These are phyloP conservation scores for Pachypanchax playfairii DNA, from an alignment of 2,113 vertebrate genomes.

Conservation along the genomic window DNA sequence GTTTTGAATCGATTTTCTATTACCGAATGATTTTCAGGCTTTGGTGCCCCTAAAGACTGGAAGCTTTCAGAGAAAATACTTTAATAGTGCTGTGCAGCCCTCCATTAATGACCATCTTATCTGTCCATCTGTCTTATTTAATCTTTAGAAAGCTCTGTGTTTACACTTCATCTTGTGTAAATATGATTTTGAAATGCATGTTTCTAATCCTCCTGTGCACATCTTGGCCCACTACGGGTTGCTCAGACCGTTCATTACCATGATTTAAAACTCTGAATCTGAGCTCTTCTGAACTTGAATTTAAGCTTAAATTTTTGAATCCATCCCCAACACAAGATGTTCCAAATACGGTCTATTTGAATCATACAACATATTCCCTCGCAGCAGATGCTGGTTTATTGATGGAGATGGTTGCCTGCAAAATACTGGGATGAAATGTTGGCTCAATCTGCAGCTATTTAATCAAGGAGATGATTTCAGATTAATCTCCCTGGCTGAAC, in stretches of 20 bases:
- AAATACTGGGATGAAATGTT: background rate
- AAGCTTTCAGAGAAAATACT: slow-evolving; percentile 39
- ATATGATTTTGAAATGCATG: slow-evolving; percentile 27
- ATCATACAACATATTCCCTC: background rate
- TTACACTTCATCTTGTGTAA: slow-evolving; percentile 43
- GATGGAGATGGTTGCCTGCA: background rate
- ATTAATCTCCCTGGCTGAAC: slow-evolving; percentile 10
- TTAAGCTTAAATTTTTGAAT: background rate
- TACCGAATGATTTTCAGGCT: slow-evolving; percentile 30
- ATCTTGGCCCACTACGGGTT: background rate
- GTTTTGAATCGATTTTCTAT: slow-evolving; percentile 21
- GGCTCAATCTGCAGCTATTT: background rate
- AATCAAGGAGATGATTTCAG: slow-evolving; percentile 7
- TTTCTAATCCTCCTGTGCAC: slow-evolving; percentile 6
- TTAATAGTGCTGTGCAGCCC: slow-evolving; percentile 66
- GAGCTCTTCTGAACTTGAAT: background rate
- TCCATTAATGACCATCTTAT: slow-evolving; percentile 56
- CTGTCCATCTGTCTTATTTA: slow-evolving; percentile 73
- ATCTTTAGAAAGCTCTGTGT: slow-evolving; percentile 40
- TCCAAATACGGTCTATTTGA: background rate
- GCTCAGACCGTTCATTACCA: background rate
- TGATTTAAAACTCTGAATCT: background rate
- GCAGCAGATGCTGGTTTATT: background rate
- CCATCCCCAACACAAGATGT: background rate
- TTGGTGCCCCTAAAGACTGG: slow-evolving; percentile 18